Evolutionary conservation across 2,888 invertebrate genomes (phyloP), one percentile per base, ranked within the genome.

Genomic region (Latrodectus elegans): DNA sequence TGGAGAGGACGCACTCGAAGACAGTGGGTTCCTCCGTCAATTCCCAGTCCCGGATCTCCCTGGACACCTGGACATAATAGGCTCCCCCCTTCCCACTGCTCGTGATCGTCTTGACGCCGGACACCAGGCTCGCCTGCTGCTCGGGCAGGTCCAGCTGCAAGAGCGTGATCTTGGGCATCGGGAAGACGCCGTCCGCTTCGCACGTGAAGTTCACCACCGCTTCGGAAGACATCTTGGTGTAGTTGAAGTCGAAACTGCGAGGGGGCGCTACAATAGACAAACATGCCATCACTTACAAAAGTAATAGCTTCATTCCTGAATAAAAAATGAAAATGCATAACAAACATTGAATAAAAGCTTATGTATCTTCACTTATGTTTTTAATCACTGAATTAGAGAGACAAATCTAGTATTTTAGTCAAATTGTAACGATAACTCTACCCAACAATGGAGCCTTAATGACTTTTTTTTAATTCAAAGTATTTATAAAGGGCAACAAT

Each of bases 161-260:
- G 53, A 90, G 89, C 10, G 88, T 89, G 74, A 90, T 82, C 85
- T 90, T 90, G 52, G 90, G 90, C 87, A 89, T 55, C 38, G 90
- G 90, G 87, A 87, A 90, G 67, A 90, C 90, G 26, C 90, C 89
- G 70, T 89, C 89, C 26, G 90, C 90, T 75, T 89, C 89, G 82
- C 90, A 90, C 22, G 84, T 84, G 14, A 90, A 76, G 67, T 87
- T 84, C 15, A 86, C 89, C 64, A 80, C 79, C 60, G 83, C 78
- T 22, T 73, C 65, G 38, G 75, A 73, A 55, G 83, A 70, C 68
- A 65, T 73, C 55, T 78, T 79, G 49, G 89, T 89, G 79, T 80
- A 88, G 83, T 89, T 88, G 80, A 89, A 88, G 53, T 88, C 88
- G 76, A 89, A 88, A 51, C 81, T 82, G 73, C 88, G 80, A 3